A percentile compares a stretch with the other conserved stretches of the same genome.
phyloP scores from a whole-genome alignment of 2,113 vertebrate species.

The Sebastes fasciatus region DNA sequence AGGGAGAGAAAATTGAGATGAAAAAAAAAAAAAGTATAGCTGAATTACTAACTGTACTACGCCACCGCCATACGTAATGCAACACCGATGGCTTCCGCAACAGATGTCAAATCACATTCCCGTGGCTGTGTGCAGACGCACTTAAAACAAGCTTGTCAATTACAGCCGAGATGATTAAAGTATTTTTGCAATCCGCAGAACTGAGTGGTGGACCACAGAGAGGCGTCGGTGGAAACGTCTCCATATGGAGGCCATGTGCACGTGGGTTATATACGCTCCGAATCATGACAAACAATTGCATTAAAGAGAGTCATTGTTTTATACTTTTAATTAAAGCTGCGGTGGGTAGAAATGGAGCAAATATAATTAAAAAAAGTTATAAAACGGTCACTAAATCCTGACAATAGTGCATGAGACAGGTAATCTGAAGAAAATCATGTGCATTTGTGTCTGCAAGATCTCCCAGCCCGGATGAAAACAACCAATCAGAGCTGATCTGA shows the following conservation, averaged over 20 bases:
- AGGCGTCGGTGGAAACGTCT: conserved; percentile 48
- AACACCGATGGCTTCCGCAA: conserved; percentile 52
- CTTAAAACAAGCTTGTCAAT: conserved; percentile 67
- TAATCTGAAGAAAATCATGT: too few species aligned
- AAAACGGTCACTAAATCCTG: too few species aligned
- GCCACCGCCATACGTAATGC: conserved; percentile 44
- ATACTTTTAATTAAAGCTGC: too few species aligned
- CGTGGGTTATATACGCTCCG: background rate
- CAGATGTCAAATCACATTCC: conserved; percentile 68
- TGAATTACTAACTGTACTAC: conserved; percentile 33
- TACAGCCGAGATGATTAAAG: conserved; percentile 69
- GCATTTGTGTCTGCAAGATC: too few species aligned
- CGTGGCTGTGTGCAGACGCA: conserved; percentile 50
- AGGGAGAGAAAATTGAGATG: conserved; percentile 25
- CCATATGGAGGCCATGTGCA: conserved; percentile 70
- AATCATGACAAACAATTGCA: conserved; percentile 28
- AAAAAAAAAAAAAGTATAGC: conserved; percentile 12
- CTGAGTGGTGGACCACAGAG: conserved; percentile 60
- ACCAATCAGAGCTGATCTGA: too few species aligned
- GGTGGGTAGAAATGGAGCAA: too few species aligned
- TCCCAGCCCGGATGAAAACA: too few species aligned
- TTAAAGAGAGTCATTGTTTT: conserved; percentile 32
- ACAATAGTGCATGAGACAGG: too few species aligned
- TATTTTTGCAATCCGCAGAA: conserved; percentile 29
- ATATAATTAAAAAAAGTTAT: too few species aligned